These are phyloP conservation scores for Panagrolaimus sp. DNA, from an alignment of 1,140 invertebrate genomes.

Conservation along the genomic window DNA sequence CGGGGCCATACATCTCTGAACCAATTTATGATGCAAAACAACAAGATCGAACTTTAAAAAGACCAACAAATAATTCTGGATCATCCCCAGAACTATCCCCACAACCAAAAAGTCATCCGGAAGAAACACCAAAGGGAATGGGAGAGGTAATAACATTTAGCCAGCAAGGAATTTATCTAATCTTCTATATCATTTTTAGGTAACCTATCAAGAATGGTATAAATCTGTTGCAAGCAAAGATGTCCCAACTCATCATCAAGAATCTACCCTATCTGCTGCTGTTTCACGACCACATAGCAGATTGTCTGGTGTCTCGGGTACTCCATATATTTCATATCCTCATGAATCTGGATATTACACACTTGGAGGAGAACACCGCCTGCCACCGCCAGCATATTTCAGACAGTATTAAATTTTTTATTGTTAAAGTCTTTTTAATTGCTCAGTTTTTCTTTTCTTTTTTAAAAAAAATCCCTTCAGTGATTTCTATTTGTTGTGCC, in stretches of 20 bases:
- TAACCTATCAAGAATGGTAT: slow-evolving; percentile 55
- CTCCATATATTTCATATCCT: slow-evolving; percentile 49
- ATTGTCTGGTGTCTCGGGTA: background rate
- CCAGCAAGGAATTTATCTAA: too few species aligned
- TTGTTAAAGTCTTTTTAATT: too few species aligned
- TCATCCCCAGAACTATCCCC: background rate
- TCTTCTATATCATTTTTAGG: too few species aligned
- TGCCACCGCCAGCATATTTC: slow-evolving; percentile 35
- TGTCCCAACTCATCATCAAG: background rate
- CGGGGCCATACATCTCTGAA: background rate
- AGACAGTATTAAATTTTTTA: slow-evolving; percentile 20
- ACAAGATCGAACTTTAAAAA: background rate
- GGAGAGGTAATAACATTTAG: too few species aligned
- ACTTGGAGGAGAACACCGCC: slow-evolving; percentile 51
- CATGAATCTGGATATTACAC: slow-evolving; percentile 54
- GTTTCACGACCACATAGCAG: slow-evolving; percentile 17
- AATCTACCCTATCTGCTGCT: slow-evolving; percentile 7
- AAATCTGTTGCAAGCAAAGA: slow-evolving; percentile 18
- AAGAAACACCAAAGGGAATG: slow-evolving; percentile 45
- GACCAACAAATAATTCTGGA: background rate
- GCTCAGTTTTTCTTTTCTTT: too few species aligned
- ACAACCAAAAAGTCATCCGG: slow-evolving; percentile 4
- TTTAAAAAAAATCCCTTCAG: too few species aligned
- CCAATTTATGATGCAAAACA: background rate
- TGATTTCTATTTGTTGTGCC: too few species aligned